Percentiles rank a stretch among this genome's conserved stretches.
phyloP scores from a whole-genome alignment of 2,113 vertebrate species.

The Phalacrocorax pelagicus region DNA sequence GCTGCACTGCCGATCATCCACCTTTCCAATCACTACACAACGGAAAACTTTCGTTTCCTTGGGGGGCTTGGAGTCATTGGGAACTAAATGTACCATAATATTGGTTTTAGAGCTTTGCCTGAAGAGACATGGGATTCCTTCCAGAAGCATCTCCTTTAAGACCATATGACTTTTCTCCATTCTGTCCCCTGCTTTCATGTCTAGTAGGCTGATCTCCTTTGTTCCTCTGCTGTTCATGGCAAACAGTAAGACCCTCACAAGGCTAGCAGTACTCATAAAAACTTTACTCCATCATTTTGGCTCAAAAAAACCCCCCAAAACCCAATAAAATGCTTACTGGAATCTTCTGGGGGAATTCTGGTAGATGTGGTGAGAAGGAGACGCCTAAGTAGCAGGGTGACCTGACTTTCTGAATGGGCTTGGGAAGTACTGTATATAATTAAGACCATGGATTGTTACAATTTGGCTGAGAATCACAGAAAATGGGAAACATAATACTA shows the following conservation, averaged over 20 bases:
- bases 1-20: background rate
- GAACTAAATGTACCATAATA: background rate
- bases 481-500: background rate
- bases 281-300: background rate
- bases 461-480: background rate
- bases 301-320: background rate
- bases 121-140: background rate
- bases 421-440: background rate
- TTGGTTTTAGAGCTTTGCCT: background rate
- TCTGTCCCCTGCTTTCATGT: background rate
- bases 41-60: background rate
- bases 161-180: background rate
- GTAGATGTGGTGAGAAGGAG: conserved; percentile 10
- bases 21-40: background rate
- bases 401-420: background rate
- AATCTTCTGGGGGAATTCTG: background rate
- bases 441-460: background rate
- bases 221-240: background rate
- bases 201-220: background rate
- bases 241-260: background rate
- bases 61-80: background rate
- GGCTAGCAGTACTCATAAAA: background rate
- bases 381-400: background rate
- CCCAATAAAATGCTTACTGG: background rate
- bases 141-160: background rate